Evolutionary conservation across 2,888 invertebrate species (phyloP).

Genomic region (Cataglyphis albicans): DNA sequence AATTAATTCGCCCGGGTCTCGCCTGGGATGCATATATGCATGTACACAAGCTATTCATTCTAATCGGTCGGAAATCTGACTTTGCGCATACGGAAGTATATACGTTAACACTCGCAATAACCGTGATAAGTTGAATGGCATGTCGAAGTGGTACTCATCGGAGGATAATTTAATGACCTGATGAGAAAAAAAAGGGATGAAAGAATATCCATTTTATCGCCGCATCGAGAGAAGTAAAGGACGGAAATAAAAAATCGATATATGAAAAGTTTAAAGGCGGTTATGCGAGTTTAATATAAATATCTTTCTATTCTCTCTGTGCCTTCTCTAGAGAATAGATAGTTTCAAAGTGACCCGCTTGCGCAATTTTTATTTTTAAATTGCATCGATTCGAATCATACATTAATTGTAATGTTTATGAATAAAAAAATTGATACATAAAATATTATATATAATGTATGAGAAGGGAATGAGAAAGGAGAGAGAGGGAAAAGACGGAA

Average conservation of each 20-base stretch:
- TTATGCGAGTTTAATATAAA: background rate
- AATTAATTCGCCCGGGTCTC: slow-evolving; percentile 68
- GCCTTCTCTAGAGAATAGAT: background rate
- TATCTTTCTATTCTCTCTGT: background rate
- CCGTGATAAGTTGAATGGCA: background rate
- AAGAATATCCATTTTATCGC: background rate
- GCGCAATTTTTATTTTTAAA: background rate
- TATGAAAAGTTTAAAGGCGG: background rate
- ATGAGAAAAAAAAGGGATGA: slow-evolving; percentile 7
- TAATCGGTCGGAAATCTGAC: slow-evolving; percentile 43
- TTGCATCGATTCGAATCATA: background rate
- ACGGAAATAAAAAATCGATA: background rate
- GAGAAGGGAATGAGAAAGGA: background rate
- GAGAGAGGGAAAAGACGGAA: background rate
- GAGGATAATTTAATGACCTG: slow-evolving; percentile 1
- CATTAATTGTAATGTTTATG: background rate
- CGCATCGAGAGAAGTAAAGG: background rate
- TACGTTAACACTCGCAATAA: slow-evolving; percentile 19
- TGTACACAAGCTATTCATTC: slow-evolving; percentile 24
- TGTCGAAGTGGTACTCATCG: background rate
- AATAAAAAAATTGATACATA: background rate
- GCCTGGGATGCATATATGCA: slow-evolving; percentile 34
- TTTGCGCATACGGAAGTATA: slow-evolving; percentile 2
- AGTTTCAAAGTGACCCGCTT: background rate
- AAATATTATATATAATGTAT: background rate